Conservation (phyloP, 2,888 invertebrate species). For the Rhogogaster chlorosoma region DNA sequence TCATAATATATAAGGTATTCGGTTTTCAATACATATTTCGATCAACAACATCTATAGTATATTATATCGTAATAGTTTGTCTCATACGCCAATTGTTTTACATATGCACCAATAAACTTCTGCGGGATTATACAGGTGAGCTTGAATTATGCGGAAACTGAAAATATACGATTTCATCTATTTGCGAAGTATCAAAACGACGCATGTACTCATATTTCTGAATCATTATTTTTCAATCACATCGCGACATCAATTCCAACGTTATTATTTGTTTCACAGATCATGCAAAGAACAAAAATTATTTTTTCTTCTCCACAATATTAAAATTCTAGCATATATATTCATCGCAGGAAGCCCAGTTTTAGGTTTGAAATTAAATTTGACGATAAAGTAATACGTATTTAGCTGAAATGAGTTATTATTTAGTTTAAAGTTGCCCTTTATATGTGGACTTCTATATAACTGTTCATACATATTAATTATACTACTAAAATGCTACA, state of each 20-base stretch:
- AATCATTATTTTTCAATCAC: not conserved
- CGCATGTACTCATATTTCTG: not conserved
- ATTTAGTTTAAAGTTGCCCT: not conserved
- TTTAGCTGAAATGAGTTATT: not conserved
- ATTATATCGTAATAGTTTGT: constrained; percentile 30
- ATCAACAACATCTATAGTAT: constrained; percentile 45
- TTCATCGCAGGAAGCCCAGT: constrained; percentile 20
- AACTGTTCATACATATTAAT: constrained; percentile 24
- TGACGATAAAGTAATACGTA: not conserved
- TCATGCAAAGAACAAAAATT: not conserved
- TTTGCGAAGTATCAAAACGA: constrained; percentile 43
- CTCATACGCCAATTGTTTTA: not conserved
- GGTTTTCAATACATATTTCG: constrained; percentile 39
- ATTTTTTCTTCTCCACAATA: not conserved
- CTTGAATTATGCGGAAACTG: not conserved
- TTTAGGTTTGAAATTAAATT: constrained; percentile 12
- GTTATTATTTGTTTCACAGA: not conserved
- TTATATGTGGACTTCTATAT: constrained; percentile 7
- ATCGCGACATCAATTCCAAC: not conserved
- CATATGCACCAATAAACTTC: constrained; percentile 36
- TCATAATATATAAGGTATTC: constrained; percentile 47
- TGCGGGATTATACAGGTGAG: constrained; percentile 15
- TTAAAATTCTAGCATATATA: not conserved
- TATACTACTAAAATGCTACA: constrained; percentile 35
- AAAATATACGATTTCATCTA: constrained; percentile 43